Evolutionary conservation across 2,797 vertebrate species (phyloP).

Genomic region (Hybognathus amarus): DNA sequence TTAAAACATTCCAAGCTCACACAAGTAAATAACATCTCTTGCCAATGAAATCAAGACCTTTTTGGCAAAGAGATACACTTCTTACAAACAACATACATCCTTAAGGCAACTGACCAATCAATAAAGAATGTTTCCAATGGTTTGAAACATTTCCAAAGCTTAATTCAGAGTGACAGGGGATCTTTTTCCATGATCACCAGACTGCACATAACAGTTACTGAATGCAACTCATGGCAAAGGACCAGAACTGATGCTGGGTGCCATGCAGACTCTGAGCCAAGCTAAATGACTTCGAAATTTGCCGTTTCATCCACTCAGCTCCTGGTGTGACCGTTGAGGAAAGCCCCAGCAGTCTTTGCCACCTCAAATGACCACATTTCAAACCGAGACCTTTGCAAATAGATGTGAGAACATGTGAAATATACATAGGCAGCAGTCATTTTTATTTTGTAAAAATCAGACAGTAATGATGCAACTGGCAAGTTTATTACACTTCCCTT

Average conservation of each 20-base stretch:
- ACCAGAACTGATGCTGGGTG: slow-evolving; percentile 58
- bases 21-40: slow-evolving; percentile 43
- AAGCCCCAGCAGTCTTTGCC: slow-evolving; percentile 4
- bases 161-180: slow-evolving; percentile 26
- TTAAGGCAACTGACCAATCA: slow-evolving; percentile 24
- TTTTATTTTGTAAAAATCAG: background rate
- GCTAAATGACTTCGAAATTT: slow-evolving; percentile 70
- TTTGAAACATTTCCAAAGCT: slow-evolving; percentile 35
- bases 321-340: slow-evolving; percentile 61
- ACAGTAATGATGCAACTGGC: slow-evolving; percentile 51
- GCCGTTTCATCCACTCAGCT: slow-evolving; percentile 66
- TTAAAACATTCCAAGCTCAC: slow-evolving; percentile 50
- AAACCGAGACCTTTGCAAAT: background rate
- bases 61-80: slow-evolving; percentile 23
- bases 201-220: slow-evolving; percentile 2
- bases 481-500: slow-evolving; percentile 42
- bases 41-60: slow-evolving; percentile 36
- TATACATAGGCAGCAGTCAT: background rate
- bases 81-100: slow-evolving; percentile 42
- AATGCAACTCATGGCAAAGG: slow-evolving; percentile 51
- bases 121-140: slow-evolving; percentile 45
- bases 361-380: slow-evolving; percentile 14
- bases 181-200: slow-evolving; percentile 26
- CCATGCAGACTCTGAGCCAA: slow-evolving; percentile 64
- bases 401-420: background rate